Evolutionary conservation across 2,888 invertebrate species (phyloP).

Genomic region (Mycalesis mineus): DNA sequence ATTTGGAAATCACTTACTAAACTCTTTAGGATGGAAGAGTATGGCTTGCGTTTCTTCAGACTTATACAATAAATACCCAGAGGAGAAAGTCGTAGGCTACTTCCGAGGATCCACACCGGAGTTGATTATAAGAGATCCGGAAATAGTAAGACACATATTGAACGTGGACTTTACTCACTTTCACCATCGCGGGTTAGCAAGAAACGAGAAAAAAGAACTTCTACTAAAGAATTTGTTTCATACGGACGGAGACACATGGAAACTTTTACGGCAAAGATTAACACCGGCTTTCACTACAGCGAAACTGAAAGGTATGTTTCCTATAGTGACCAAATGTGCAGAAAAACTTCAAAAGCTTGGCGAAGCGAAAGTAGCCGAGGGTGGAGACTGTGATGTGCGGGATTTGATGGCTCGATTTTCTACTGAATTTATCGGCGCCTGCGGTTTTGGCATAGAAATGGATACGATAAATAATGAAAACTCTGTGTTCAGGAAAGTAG

Average conservation of each 20-base stretch:
- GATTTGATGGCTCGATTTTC: constrained; percentile 48
- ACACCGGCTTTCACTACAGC: constrained; percentile 59
- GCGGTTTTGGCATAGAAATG: constrained; percentile 46
- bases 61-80: constrained; percentile 30
- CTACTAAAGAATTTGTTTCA: constrained; percentile 48
- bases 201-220: constrained; percentile 37
- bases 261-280: constrained; percentile 52
- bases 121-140: constrained; percentile 51
- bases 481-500: constrained; percentile 39
- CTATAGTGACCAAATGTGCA: constrained; percentile 53
- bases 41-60: constrained; percentile 39
- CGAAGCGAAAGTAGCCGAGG: constrained; percentile 21
- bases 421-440: constrained; percentile 48
- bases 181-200: constrained; percentile 34
- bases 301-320: constrained; percentile 60
- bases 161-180: constrained; percentile 51
- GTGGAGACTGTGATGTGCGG: constrained; percentile 29
- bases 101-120: constrained; percentile 50
- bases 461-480: constrained; percentile 41
- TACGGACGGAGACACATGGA: constrained; percentile 58
- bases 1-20: constrained; percentile 47
- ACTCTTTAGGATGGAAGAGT: constrained; percentile 39
- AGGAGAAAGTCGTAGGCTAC: constrained; percentile 44
- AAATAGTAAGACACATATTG: constrained; percentile 47
- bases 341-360: constrained; percentile 41